These are phyloP conservation scores for Polydrusus pterygomalis DNA, from an alignment of 2,888 invertebrate species.

Conservation along the genomic window DNA sequence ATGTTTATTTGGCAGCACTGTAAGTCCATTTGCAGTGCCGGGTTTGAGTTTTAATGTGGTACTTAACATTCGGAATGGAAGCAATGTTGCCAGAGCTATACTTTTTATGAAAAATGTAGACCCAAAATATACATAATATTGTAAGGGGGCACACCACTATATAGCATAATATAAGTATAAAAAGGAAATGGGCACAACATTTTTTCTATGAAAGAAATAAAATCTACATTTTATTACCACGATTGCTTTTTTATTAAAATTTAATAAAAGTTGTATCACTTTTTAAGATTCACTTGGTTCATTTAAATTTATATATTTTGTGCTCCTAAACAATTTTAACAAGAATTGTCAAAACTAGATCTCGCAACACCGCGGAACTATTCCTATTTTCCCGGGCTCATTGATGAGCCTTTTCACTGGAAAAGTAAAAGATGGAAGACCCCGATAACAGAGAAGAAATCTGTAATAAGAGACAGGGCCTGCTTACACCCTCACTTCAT, in stretches of 20 bases:
- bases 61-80: conserved; percentile 1
- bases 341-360: neutral
- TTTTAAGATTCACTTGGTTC: no score
- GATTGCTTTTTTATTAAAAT: no score
- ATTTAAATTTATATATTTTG: no score
- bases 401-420: conserved; percentile 41
- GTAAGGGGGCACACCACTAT: no score
- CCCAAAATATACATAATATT: no score
- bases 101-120: neutral
- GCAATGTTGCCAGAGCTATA: conserved; percentile 12
- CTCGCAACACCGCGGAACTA: conserved; percentile 26
- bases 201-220: no score
- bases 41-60: conserved; percentile 8
- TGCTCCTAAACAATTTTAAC: no score
- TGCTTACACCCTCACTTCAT: conserved; percentile 21
- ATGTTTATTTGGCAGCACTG: no score
- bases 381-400: conserved; percentile 29
- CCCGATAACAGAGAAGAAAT: conserved; percentile 27
- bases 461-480: conserved; percentile 40
- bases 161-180: no score
- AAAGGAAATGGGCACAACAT: no score
- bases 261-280: no score
- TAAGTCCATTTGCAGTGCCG: neutral
- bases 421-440: conserved; percentile 35
- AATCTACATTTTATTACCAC: no score